Evolutionary conservation across 1,140 invertebrate genomes (phyloP).

Genomic region (Probaryconus sp.): DNA sequence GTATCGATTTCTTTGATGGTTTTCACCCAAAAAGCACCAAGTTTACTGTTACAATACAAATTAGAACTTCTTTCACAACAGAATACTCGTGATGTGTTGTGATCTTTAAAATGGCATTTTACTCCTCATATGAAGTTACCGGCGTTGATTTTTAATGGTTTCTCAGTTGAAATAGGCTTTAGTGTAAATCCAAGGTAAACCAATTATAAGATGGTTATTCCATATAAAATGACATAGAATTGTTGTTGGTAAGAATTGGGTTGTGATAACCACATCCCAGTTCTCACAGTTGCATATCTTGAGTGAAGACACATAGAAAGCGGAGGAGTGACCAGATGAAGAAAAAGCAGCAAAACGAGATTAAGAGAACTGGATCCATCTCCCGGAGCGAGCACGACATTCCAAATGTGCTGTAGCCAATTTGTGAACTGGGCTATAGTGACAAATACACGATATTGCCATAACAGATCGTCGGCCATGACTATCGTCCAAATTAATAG

Average conservation of each 20-base stretch:
- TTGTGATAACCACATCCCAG: constrained; percentile 1
- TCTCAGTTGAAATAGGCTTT: too few relatives aligned
- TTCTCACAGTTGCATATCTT: constrained; percentile 27
- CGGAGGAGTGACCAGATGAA: constrained; percentile 10
- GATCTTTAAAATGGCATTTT: too few relatives aligned
- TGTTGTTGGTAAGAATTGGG: background rate
- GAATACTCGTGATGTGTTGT: too few relatives aligned
- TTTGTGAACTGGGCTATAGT: constrained; percentile 71
- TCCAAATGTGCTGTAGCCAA: constrained; percentile 72
- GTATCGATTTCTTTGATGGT: constrained; percentile 23
- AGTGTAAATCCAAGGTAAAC: too few relatives aligned
- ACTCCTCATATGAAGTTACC: too few relatives aligned
- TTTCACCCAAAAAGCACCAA: background rate
- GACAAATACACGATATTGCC: constrained; percentile 75
- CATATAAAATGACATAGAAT: background rate
- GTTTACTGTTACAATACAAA: background rate
- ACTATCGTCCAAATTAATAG: constrained; percentile 73
- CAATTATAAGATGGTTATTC: too few relatives aligned
- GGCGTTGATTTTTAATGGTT: too few relatives aligned
- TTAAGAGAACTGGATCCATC: constrained; percentile 49
- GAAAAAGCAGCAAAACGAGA: constrained; percentile 45
- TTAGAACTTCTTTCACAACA: too few relatives aligned
- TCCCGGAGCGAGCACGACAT: constrained; percentile 62
- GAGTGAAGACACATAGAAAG: background rate
- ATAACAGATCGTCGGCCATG: constrained; percentile 68